Evolutionary conservation across 23 tunicate genomes (phyloP).

Genomic region (Botrylloides violaceus): DNA sequence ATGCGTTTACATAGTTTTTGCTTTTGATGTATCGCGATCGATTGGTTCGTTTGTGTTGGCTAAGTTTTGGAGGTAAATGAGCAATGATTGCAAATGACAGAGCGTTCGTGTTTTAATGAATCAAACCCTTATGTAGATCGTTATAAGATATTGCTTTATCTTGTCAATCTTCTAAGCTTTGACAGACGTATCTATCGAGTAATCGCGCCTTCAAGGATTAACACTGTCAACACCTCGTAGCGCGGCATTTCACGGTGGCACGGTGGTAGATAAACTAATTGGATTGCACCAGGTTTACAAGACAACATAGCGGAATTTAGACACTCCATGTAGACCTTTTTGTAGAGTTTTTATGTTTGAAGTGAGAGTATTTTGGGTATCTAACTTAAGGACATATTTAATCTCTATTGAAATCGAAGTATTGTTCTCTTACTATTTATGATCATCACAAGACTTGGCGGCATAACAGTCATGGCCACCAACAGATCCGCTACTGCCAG

Average conservation of each 20-base stretch:
- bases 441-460: slow-evolving; percentile 76
- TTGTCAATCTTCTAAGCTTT: background rate
- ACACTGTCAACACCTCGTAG: background rate
- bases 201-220: slow-evolving; percentile 1
- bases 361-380: too few relatives aligned
- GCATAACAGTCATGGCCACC: slow-evolving; percentile 86
- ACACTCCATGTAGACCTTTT: too few relatives aligned
- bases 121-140: background rate
- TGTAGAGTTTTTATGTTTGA: too few relatives aligned
- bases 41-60: too few relatives aligned
- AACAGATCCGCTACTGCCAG: slow-evolving; percentile 87
- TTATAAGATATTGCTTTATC: background rate
- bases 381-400: too few relatives aligned
- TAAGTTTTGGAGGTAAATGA: too few relatives aligned
- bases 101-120: too few relatives aligned
- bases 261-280: background rate
- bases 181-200: background rate
- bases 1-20: too few relatives aligned
- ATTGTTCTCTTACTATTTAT: slow-evolving; percentile 58
- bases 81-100: too few relatives aligned
- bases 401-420: background rate
- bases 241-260: background rate
- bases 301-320: too few relatives aligned
- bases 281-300: too few relatives aligned
- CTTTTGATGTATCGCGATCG: too few relatives aligned